Conservation (phyloP, 2,888 invertebrate genomes). For the Lypha dubia region DNA sequence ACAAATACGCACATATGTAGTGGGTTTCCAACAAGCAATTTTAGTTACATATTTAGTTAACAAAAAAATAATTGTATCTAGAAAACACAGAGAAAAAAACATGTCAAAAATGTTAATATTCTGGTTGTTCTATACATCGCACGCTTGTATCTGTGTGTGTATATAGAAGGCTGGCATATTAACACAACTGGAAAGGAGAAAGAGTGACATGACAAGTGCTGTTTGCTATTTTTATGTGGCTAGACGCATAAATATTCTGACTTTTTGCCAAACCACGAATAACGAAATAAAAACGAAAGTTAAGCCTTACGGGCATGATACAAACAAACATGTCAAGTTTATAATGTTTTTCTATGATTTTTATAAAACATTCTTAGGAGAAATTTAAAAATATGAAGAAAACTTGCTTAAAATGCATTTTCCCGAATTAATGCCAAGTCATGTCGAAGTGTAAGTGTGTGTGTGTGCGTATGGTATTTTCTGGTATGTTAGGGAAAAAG, state of each 20-base stretch:
- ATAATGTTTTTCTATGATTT: constrained; percentile 53
- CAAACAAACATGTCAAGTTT: constrained; percentile 64
- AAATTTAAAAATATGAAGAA: not conserved
- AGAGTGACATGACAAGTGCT: constrained; percentile 69
- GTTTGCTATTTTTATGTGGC: constrained; percentile 71
- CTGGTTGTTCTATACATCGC: constrained; percentile 1
- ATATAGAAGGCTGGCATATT: too few species aligned
- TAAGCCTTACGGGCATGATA: constrained; percentile 61
- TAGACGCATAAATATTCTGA: constrained; percentile 72
- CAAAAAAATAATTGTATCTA: constrained; percentile 25
- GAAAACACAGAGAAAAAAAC: not conserved
- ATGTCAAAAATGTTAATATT: constrained; percentile 49
- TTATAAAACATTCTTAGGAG: not conserved
- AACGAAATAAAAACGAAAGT: constrained; percentile 39
- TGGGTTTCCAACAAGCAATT: constrained; percentile 35
- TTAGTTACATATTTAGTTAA: constrained; percentile 15
- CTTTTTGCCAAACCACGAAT: constrained; percentile 47
- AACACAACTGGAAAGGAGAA: constrained; percentile 46
- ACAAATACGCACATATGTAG: not conserved
- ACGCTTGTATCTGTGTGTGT: not conserved
- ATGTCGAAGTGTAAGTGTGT: constrained; percentile 8
- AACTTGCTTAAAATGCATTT: constrained; percentile 45
- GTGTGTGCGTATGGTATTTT: too few species aligned
- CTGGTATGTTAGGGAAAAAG: too few species aligned
- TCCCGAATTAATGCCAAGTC: constrained; percentile 51